Evolutionary conservation across 2,113 vertebrate species (phyloP).

Genomic region (Gavia stellata): DNA sequence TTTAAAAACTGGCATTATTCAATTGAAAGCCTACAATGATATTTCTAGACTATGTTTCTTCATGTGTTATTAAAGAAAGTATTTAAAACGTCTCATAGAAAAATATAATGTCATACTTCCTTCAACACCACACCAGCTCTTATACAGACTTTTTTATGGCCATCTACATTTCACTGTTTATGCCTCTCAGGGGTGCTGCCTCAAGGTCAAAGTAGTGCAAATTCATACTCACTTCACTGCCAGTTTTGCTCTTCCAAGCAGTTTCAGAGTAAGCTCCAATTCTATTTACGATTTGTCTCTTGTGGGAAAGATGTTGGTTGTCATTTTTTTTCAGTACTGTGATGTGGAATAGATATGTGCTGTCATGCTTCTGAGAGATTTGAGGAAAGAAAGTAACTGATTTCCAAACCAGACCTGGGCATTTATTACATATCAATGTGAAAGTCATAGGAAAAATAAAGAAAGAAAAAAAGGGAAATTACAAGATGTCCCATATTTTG

Average conservation of each 20-base stretch:
- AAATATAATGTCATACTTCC: background rate
- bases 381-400: background rate
- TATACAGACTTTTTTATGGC: background rate
- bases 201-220: slow-evolving; percentile 4
- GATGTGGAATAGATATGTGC: slow-evolving; percentile 30
- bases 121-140: background rate
- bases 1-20: background rate
- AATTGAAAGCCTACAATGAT: background rate
- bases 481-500: background rate
- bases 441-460: background rate
- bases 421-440: background rate
- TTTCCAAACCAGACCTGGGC: background rate
- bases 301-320: background rate
- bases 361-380: slow-evolving; percentile 10
- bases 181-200: background rate
- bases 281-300: slow-evolving; percentile 37
- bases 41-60: background rate
- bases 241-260: slow-evolving; percentile 14
- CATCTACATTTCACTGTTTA: background rate
- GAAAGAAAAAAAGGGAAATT: background rate
- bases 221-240: background rate
- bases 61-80: background rate
- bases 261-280: slow-evolving; percentile 1
- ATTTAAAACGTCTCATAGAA: background rate
- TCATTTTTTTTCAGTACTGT: background rate